Percentiles rank a stretch among this genome's conserved stretches.
Evolutionary conservation across 2,888 invertebrate species (phyloP).

Genomic region (Tenthredo livida): DNA sequence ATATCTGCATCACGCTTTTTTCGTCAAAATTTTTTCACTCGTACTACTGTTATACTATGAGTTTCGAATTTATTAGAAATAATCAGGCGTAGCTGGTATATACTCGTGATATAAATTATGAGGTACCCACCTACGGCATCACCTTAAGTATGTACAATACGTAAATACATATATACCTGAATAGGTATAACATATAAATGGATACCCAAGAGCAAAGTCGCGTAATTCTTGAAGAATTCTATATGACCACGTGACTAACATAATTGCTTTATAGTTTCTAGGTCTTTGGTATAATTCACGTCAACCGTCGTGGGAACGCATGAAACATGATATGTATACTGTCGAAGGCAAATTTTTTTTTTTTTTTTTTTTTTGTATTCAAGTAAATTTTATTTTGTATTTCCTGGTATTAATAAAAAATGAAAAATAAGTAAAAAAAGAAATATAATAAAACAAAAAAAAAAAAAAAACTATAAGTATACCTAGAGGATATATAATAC

Average conservation of each 20-base stretch:
- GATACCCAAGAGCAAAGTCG: background rate
- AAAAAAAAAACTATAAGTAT: no score
- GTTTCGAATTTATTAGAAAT: background rate
- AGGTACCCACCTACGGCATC: no score
- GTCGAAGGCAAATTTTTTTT: background rate
- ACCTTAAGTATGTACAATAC: no score
- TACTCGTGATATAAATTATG: background rate
- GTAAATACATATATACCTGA: background rate
- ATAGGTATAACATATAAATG: background rate
- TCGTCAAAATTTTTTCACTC: background rate
- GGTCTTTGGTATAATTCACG: background rate
- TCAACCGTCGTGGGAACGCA: background rate
- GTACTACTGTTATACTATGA: background rate
- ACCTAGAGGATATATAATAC: background rate
- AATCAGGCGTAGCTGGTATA: background rate
- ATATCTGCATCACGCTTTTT: background rate
- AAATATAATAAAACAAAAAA: no score
- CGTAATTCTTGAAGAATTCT: slow-evolving; percentile 6
- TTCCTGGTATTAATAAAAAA: background rate
- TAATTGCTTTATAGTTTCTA: slow-evolving; percentile 1
- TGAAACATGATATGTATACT: background rate
- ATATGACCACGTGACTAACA: background rate
- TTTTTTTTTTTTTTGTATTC: no score
- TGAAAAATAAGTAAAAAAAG: no score
- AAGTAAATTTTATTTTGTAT: background rate